Base-by-base conservation (phyloP, 2,888 invertebrate species). In the Drosophila tripunctata region DNA sequence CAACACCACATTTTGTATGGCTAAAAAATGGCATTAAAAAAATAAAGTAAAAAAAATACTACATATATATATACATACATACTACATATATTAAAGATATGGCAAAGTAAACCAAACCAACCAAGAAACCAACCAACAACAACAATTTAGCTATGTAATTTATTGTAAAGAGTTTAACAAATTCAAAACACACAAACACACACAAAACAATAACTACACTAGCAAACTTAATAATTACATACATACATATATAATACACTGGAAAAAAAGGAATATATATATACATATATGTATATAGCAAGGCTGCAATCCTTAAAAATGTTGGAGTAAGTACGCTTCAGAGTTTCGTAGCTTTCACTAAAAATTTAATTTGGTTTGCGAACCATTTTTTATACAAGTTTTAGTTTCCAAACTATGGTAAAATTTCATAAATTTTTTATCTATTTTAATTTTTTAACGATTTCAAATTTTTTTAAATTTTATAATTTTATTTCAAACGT, bases 161-260 rank as follows among this genome's bases (percentile, higher is more conserved):
- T 67, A 77, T 62, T 86, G 71, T 86, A 87, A 86, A 83, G 87
- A 71, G 87, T 87, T 84, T 63, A 78, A 70, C 41, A 67, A 79
- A 86, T 76, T 75, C 15, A 78, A 70, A 62, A 61, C 65, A 70
- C 67, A 61, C 65, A 77, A 75, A 38, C 40, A 19, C 10, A 4
- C n/a, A 41, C 30, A 10, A 30, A 10, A 14, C 6, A 43, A 27
- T 36, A 63, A 45, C 41, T 54, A 68, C 50, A 67, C 56, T 47
- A 56, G 61, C 8, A 48, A 55, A 31, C 15, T 48, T 35, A 48
- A 48, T 75, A 63, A 52, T 54, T 43, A 47, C 38, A 50, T 51
- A 41, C 41, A 41, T 41, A 24, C 24, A 38, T 50, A 61, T 4
- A 14, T 12, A 62, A 67, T 35, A n/a, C n/a, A n/a, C n/a, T n/a